Evolutionary conservation across 2,113 vertebrate species (phyloP), one percentile per base, ranked within the genome.

Genomic region (Todiramphus saurophagus): DNA sequence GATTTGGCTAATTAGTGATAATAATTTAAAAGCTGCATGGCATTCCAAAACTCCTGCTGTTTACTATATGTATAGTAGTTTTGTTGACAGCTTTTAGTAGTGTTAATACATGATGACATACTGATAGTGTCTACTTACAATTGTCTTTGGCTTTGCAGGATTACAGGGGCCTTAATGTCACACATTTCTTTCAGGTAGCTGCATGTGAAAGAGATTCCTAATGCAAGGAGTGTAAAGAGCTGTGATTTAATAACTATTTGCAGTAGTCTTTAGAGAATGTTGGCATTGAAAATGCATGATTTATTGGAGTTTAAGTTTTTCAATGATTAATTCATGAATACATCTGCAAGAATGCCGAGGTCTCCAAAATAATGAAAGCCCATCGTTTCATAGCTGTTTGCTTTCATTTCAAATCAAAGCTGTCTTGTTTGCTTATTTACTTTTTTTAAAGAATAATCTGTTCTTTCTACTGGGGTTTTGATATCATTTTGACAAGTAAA

Each of bases 321-420:
- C 95, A 94, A 97, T 98, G 98, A 98, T 98, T 98, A 98, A 98
- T 98, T 98, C 97, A 98, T 98, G 96, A 98, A 95, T 83, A 73
- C 93, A 95, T 96, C 93, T 83, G 30, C 87, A 96, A 96, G 90
- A 97, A 97, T 95, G 93, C 95, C 87, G 96, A 97, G 92, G 74
- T 96, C 89, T 97, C 83, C 80, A 95, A 95, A 96, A 97, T 97
- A 97, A 97, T 95, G 96, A 98, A 98, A 97, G 78, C 55, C 76
- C 90, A 64, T 90, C 33, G 31, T 89, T 93, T 92, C 23, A 13
- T 59, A 74, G 13, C 78, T 93, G 93, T 87, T 94, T 93, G 91
- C 97, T 97, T 97, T 97, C 85, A 95, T 97, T 97, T 97, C 93
- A 94, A 97, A 97, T 97, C 95, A 97, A 97, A 98, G 94, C 96